Conservation (phyloP, 1,140 invertebrate genomes). For the Latrodectus geometricus region DNA sequence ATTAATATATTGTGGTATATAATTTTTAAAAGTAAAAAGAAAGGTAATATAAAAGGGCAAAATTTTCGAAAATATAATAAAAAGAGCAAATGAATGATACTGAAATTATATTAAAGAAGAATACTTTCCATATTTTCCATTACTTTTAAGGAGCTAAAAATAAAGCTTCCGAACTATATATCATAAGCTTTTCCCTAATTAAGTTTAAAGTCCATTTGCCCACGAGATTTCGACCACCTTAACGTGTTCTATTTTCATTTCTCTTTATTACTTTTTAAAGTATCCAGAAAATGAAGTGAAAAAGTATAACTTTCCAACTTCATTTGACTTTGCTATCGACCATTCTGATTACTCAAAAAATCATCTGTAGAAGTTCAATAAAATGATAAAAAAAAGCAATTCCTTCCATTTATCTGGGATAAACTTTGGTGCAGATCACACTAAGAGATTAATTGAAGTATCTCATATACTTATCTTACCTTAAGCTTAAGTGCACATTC, state of each 20-base stretch:
- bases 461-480: neutral
- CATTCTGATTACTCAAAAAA: slow-evolving; percentile 26
- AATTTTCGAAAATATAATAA: too few relatives aligned
- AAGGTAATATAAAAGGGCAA: too few relatives aligned
- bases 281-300: neutral
- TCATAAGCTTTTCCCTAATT: slow-evolving; percentile 11
- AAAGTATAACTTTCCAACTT: slow-evolving; percentile 40
- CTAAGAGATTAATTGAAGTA: slow-evolving; percentile 13
- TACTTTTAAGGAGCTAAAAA: slow-evolving; percentile 14
- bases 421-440: slow-evolving; percentile 7
- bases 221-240: neutral
- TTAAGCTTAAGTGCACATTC: too few relatives aligned
- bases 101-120: too few relatives aligned
- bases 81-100: too few relatives aligned
- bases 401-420: neutral
- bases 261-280: slow-evolving; percentile 21
- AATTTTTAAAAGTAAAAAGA: too few relatives aligned
- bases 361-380: neutral
- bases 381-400: slow-evolving; percentile 6
- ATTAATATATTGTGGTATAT: too few relatives aligned
- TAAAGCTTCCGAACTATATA: slow-evolving; percentile 3
- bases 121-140: slow-evolving; percentile 4
- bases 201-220: slow-evolving; percentile 47
- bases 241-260: slow-evolving; percentile 36
- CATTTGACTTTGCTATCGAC: slow-evolving; percentile 37